Evolutionary conservation across 1,140 invertebrate genomes (phyloP), one percentile per base, ranked within the genome.

Genomic region (Melanaphis sacchari): DNA sequence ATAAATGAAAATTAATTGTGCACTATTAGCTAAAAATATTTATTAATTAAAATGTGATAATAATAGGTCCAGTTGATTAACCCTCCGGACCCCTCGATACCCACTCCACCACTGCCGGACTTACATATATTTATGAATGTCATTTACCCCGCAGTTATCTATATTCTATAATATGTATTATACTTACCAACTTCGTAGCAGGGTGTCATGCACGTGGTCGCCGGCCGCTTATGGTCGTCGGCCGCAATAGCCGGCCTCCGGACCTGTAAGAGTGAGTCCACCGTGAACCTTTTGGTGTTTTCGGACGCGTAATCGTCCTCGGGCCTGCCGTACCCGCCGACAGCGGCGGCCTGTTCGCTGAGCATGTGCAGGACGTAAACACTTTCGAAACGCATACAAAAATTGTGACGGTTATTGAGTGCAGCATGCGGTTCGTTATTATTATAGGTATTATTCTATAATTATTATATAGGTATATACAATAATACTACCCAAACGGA

Each of bases 221-320:
- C 21, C 2, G 87, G 36, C n/a, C 38, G 89, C 7, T 22, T 85
- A 92, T 41, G 59, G 93, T n/a, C 93, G 88, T 59, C 84, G 84
- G 82, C 21, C 52, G 24, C 93, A 1, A 40, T 46, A 91, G 93
- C 91, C 66, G 89, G 89, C 26, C 89, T 38, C 31, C 94, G 94
- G 41, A 94, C 93, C 82, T 95, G 94, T 59, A 95, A 94, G 43
- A 95, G 93, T 24, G 94, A 94, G 36, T 94, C 95, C 38, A 95
- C 95, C 24, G 95, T 95, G 94, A 95, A 95, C 43, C 94, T 93
- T 38, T 94, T 92, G 1, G 94, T 91, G 93, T 94, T 94, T 81
- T 94, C 94, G 54, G 94, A 93, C 81, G 81, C 52, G 91, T 93
- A 93, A 8, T 91, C 90, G 36, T 93, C 91, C 18, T 93, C 89